Conservation (phyloP, 2,797 vertebrate species). For the Podarcis lilfordi region DNA sequence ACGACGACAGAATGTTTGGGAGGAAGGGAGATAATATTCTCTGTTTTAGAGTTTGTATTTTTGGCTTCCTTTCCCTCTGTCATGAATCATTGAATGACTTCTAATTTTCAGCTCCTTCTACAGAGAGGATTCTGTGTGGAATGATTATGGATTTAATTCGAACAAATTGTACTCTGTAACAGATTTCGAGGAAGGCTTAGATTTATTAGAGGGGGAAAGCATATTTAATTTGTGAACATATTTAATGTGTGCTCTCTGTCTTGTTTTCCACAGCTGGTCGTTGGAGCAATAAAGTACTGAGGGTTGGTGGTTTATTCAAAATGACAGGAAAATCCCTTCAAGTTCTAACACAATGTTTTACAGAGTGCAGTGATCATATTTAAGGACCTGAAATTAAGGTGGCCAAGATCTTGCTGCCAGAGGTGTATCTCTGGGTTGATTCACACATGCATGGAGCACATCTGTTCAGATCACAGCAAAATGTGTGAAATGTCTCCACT, state of each 20-base stretch:
- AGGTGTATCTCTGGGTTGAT: neutral
- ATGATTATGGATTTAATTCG: conserved; percentile 4
- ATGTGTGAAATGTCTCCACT: no score
- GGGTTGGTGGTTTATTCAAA: conserved; percentile 12
- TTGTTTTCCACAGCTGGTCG: neutral
- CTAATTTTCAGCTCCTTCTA: conserved; percentile 20
- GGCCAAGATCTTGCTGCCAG: neutral
- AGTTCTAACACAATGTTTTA: neutral
- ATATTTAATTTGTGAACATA: neutral
- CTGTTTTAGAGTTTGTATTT: conserved; percentile 6
- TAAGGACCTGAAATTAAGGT: neutral
- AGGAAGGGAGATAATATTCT: neutral
- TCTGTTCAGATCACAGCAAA: neutral
- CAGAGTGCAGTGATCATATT: neutral
- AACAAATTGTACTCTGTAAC: conserved; percentile 12
- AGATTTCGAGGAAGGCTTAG: neutral
- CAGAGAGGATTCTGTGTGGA: conserved; percentile 20
- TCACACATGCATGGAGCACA: neutral
- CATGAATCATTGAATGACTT: conserved; percentile 16
- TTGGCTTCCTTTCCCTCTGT: neutral
- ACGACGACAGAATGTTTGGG: conserved; percentile 3
- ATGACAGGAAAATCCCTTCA: neutral
- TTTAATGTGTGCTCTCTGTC: neutral
- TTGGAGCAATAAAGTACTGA: neutral
- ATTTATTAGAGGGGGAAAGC: neutral